Evolutionary conservation across 2,113 vertebrate species (phyloP).

Genomic region (Patagioenas fasciata): DNA sequence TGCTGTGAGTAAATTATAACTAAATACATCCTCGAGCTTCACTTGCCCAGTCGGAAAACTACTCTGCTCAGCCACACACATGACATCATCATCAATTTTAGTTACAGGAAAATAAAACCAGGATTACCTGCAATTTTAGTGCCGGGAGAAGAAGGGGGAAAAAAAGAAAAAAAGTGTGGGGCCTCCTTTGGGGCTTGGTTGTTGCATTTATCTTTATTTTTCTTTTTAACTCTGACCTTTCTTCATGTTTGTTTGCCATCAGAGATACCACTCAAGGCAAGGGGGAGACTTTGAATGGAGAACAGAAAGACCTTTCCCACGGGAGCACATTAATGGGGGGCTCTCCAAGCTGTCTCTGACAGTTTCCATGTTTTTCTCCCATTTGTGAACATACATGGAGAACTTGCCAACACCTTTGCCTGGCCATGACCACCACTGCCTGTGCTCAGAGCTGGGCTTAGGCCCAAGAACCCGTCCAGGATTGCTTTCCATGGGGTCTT

Average conservation of each 20-base stretch:
- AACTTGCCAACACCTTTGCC: background rate
- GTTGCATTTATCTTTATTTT: background rate
- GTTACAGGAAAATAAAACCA: slow-evolving; percentile 1
- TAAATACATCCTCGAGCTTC: background rate
- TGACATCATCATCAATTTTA: slow-evolving; percentile 49
- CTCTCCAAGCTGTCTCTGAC: slow-evolving; percentile 26
- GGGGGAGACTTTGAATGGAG: background rate
- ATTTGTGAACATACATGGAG: background rate
- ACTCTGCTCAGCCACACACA: background rate
- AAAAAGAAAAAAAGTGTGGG: background rate
- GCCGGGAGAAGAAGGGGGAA: background rate
- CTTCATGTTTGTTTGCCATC: slow-evolving; percentile 36
- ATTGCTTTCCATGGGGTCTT: background rate
- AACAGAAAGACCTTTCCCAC: slow-evolving; percentile 31
- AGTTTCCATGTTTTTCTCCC: background rate
- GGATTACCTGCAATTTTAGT: slow-evolving; percentile 49
- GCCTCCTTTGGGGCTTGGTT: background rate
- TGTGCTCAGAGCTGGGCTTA: background rate
- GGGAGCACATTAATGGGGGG: background rate
- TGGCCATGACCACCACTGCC: background rate
- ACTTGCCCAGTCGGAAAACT: background rate
- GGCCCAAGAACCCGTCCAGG: background rate
- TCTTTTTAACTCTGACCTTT: background rate
- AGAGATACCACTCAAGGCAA: background rate
- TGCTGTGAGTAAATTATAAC: slow-evolving; percentile 35